phyloP scores from a whole-genome alignment of 2,113 vertebrate genomes.

The Perccottus glenii region DNA sequence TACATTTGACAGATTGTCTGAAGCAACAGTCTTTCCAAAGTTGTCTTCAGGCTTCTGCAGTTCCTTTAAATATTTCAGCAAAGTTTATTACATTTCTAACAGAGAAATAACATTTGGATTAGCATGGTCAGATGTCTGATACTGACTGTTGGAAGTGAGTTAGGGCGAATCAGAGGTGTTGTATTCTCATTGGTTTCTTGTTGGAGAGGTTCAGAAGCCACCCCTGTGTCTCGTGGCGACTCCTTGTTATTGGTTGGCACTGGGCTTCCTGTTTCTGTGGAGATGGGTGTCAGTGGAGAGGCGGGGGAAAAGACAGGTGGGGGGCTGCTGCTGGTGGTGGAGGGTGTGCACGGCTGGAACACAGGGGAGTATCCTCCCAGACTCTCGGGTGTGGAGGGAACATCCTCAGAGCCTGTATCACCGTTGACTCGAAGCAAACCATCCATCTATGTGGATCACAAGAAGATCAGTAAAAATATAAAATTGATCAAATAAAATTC shows the following conservation, averaged over 20 bases:
- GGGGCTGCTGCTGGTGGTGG: slow-evolving; percentile 18
- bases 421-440: slow-evolving; percentile 86
- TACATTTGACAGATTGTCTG: slow-evolving; percentile 27
- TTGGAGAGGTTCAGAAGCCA: slow-evolving; percentile 1
- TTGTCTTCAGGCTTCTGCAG: slow-evolving; percentile 58
- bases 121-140: neutral
- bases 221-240: neutral
- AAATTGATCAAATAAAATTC: no score
- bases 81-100: no score
- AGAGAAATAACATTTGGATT: neutral
- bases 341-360: slow-evolving; percentile 62
- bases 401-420: slow-evolving; percentile 55
- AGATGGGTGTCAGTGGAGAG: slow-evolving; percentile 7
- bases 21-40: slow-evolving; percentile 22
- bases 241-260: slow-evolving; percentile 1
- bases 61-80: slow-evolving; percentile 37
- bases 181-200: slow-evolving; percentile 25
- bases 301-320: slow-evolving; percentile 4
- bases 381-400: slow-evolving; percentile 64
- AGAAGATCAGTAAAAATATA: slow-evolving; percentile 3
- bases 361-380: slow-evolving; percentile 66
- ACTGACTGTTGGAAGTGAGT: slow-evolving; percentile 70
- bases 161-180: slow-evolving; percentile 54
- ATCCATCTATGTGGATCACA: slow-evolving; percentile 75
- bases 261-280: neutral